phyloP scores from a whole-genome alignment of 2,797 vertebrate species.

The Melanotaenia maccullochi region DNA sequence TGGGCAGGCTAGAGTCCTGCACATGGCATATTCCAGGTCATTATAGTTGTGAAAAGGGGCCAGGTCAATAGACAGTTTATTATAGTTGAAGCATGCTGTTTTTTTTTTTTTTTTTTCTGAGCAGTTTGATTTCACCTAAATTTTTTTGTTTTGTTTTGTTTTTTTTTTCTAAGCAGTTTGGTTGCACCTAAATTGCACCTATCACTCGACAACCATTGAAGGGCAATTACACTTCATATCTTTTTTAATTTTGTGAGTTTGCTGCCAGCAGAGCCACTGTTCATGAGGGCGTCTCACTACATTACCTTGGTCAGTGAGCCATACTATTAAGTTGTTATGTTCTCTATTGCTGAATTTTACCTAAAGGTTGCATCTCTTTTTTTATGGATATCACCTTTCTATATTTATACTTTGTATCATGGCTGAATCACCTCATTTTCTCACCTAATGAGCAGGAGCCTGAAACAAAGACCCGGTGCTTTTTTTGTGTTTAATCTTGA shows the following conservation, averaged over 20 bases:
- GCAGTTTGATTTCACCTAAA: not conserved
- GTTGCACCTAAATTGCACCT: not conserved
- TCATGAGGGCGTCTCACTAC: slow-evolving; percentile 28
- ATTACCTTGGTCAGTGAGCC: slow-evolving; percentile 46
- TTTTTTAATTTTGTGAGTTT: slow-evolving; percentile 33
- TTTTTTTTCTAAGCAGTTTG: not conserved
- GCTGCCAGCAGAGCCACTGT: slow-evolving; percentile 30
- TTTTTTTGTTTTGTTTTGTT: not conserved
- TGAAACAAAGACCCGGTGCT: slow-evolving; percentile 78
- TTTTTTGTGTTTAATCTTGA: slow-evolving; percentile 80
- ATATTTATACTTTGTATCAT: slow-evolving; percentile 69
- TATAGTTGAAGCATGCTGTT: not conserved
- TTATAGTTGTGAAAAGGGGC: not conserved
- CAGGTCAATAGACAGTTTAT: not conserved
- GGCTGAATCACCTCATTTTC: slow-evolving; percentile 74
- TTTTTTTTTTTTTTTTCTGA: not conserved
- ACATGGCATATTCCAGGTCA: no score
- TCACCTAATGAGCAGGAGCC: slow-evolving; percentile 80
- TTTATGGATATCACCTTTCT: slow-evolving; percentile 77
- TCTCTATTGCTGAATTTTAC: slow-evolving; percentile 48
- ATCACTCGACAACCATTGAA: slow-evolving; percentile 10
- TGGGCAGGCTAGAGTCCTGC: no score
- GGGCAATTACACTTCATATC: not conserved
- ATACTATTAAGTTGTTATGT: slow-evolving; percentile 23
- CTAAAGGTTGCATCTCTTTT: slow-evolving; percentile 72